Percentiles rank a stretch among this genome's conserved stretches.
Conservation (phyloP, 1,140 invertebrate species). For the Artemia franciscana region DNA sequence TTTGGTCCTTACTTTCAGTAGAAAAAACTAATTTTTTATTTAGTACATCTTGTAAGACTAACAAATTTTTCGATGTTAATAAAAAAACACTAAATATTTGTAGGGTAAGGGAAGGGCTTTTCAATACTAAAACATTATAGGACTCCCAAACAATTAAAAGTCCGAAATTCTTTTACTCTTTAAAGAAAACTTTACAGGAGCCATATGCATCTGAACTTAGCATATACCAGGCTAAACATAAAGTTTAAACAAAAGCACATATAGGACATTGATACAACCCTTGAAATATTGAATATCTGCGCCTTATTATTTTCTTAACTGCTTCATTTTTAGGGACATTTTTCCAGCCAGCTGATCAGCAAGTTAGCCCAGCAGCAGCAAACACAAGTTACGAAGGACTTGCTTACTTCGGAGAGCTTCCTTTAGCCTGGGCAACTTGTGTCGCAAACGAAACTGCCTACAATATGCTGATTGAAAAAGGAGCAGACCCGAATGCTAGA, state of each 20-base stretch:
- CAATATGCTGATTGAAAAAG: slow-evolving; percentile 70
- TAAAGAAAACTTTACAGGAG: no score
- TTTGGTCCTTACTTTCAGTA: no score
- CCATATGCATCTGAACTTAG: slow-evolving; percentile 20
- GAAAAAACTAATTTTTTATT: no score
- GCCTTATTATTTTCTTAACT: background rate
- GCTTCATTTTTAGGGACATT: slow-evolving; percentile 37
- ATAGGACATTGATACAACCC: no score
- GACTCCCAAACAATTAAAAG: no score
- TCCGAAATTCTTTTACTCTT: no score
- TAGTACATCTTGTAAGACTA: no score
- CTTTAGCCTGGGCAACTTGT: slow-evolving; percentile 86
- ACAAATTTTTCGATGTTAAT: no score
- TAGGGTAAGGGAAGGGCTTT: no score
- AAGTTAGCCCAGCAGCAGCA: slow-evolving; percentile 39
- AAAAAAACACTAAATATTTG: no score
- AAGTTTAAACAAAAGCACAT: slow-evolving; percentile 22
- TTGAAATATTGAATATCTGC: background rate
- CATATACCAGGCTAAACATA: background rate
- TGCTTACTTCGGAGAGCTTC: slow-evolving; percentile 86
- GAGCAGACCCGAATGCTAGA: slow-evolving; percentile 74
- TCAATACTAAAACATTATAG: no score
- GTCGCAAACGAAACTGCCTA: slow-evolving; percentile 93
- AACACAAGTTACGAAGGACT: slow-evolving; percentile 83
- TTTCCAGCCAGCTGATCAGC: slow-evolving; percentile 75